A percentile compares a stretch with the other conserved stretches of the same genome.
phyloP scores from a whole-genome alignment of 2,888 invertebrate genomes.

The Cerastis rubricosa region DNA sequence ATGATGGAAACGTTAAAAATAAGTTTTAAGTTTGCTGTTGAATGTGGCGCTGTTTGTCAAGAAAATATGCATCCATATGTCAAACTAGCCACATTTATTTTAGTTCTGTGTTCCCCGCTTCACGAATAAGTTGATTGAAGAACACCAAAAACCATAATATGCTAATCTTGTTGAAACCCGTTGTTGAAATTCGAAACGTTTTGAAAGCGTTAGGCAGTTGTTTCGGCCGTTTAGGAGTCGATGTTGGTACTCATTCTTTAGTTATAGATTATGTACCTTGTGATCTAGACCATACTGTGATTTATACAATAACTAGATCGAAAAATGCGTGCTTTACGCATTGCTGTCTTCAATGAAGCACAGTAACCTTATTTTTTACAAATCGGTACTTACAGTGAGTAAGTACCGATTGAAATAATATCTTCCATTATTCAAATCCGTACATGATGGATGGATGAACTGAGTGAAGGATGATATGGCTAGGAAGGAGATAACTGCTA shows the following conservation, averaged over 20 bases:
- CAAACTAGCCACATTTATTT: too few relatives aligned
- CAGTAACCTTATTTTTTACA: not conserved
- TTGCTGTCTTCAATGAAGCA: slow-evolving; percentile 3
- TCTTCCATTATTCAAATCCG: not conserved
- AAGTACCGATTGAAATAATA: not conserved
- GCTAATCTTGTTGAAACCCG: not conserved
- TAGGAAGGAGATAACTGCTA: too few relatives aligned
- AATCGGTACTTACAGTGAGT: not conserved
- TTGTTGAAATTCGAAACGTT: not conserved
- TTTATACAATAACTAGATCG: slow-evolving; percentile 1
- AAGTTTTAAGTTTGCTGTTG: not conserved
- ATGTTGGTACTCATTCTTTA: not conserved
- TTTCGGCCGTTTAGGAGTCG: not conserved
- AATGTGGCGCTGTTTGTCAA: too few relatives aligned
- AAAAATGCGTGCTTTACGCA: not conserved
- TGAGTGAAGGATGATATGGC: too few relatives aligned
- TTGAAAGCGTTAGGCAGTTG: not conserved
- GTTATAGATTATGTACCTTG: not conserved
- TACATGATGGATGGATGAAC: too few relatives aligned
- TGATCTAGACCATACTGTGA: not conserved
- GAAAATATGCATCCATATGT: too few relatives aligned
- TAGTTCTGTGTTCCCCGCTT: too few relatives aligned
- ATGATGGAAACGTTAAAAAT: not conserved
- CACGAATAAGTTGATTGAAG: too few relatives aligned
- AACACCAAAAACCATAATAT: not conserved